Evolutionary conservation across 1,140 invertebrate genomes (phyloP), one percentile per base, ranked within the genome.

Genomic region (Listronotus bonariensis): DNA sequence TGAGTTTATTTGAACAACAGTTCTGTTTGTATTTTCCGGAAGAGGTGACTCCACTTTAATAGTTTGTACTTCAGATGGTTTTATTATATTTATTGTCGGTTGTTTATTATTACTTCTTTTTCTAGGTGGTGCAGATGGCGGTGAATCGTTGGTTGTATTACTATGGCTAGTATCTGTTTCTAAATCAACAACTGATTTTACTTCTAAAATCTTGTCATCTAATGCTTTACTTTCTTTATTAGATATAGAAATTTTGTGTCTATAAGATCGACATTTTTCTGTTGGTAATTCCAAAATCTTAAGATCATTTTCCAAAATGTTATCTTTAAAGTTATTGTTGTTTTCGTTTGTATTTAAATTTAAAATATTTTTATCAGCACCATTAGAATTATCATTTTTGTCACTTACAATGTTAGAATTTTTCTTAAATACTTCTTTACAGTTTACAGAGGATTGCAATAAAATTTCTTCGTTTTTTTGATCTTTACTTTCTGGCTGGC

Each of bases 1-100:
- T 17, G 73, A 73, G 14, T 76, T 78, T 31, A 79, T 79, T 70
- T 75, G 70, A 7, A 79, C 71, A 12, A 79, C 62, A 3, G 77
- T 79, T 64, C 72, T 76, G 48, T 78, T 78, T 26, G 41, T 46
- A 63, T 12, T 64, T 8, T 63, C 55, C 14, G n/a, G 11, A 26
- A 26, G 49, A 34, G 55, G 60, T 15, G 64, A 11, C 18, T 71
- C 68, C 20, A 71, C 58, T 45, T 65, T 68, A 4, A 69, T 36
- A 14, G 42, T 11, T 36, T 66, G 32, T 32, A 43, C 14, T 26
- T 48, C 31, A 56, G 48, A 46, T 10, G 64, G 42, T n/a, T 65
- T 68, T 10, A 64, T 34, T 15, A 73, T 63, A 49, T 63, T 68
- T 3, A 72, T 17, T 15, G 20, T 26, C 6, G 70, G 71, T 65